A percentile compares a stretch with the other conserved stretches of the same genome.
Evolutionary conservation across 2,113 vertebrate species (phyloP).

Genomic region (Hyaena hyaena): DNA sequence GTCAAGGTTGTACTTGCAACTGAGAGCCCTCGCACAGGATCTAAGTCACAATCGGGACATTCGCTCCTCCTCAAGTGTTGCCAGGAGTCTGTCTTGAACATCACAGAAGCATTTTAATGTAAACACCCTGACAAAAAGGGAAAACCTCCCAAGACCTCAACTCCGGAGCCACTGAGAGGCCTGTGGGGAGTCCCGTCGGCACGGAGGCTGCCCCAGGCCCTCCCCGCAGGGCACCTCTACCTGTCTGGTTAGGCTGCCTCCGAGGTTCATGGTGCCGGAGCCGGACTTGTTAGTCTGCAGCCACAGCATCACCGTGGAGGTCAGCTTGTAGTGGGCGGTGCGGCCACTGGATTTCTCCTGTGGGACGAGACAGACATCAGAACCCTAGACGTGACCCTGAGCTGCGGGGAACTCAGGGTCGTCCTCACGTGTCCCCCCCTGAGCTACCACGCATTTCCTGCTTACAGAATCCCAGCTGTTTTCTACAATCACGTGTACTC

Average conservation of each 20-base stretch:
- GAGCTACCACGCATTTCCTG: background rate
- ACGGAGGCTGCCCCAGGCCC: background rate
- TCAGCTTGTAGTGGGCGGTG: conserved; percentile 99
- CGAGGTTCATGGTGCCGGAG: conserved; percentile 99
- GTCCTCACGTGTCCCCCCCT: background rate
- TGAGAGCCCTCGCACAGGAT: background rate
- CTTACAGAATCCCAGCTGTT: background rate
- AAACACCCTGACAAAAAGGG: background rate
- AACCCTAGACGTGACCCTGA: accelerated
- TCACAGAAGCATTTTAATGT: background rate
- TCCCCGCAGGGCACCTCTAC: conserved; percentile 75
- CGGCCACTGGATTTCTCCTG: conserved; percentile 99
- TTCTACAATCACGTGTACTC: background rate
- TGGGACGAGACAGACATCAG: background rate
- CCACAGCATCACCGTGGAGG: conserved; percentile 99
- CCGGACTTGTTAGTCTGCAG: conserved; percentile 98
- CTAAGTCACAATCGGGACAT: background rate
- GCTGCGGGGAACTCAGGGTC: background rate
- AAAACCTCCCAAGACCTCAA: accelerated
- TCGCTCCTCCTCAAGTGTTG: background rate
- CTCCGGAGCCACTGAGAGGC: background rate
- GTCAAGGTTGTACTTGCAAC: background rate
- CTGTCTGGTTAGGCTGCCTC: conserved; percentile 99
- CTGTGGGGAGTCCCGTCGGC: background rate
- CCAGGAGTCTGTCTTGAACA: background rate